Base-by-base conservation (phyloP, 2,113 vertebrate genomes). In the Peromyscus maniculatus region DNA sequence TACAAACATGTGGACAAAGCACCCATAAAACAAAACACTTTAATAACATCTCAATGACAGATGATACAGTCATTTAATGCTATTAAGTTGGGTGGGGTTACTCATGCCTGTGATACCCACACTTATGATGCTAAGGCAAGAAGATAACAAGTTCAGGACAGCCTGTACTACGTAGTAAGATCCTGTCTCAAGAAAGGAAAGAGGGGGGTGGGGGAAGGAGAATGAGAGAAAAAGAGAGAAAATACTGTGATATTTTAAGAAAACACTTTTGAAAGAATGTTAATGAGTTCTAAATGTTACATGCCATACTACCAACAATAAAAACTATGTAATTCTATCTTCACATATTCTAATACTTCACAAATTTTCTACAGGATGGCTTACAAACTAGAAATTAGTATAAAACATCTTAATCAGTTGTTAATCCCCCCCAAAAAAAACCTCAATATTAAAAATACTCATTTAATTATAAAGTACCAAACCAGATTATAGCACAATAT, bases 241-340 rank as follows among this genome's bases (percentile, higher is more conserved):
- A 59, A 26, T 26, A 83, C 6, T 62, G 55, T 62, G 36, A 31
- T 82, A 75, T 66, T 95, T 89, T 89, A 16, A 92, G 28, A 49
- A 89, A 91, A 91, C 19, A 11, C 19, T 89, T 88, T 12, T 71
- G 21, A 91, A 86, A 80, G 83, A 71, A 87, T 79, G 31, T 78
- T 94, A 89, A 74, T 74, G 67, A 39, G 33, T 52, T 91, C 24
- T 49, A 84, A 62, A 84, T 84, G 39, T 33, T 78, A 91, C 87
- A 72, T 26, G 62, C 49, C 33, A 64, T 66, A 93, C 24, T 88
- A 88, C 10, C 82, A 82, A 88, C 22, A 77, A 75, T 62, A 75
- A 55, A 95, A 87, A 78, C 28, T 33, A 66, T 16, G 13, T 59
- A 79, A 72, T 36, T 64, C 64, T 82, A 36, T 49, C n/a, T 49